Base-by-base conservation (phyloP, 2,113 vertebrate genomes). In the Glaucomys volans region DNA sequence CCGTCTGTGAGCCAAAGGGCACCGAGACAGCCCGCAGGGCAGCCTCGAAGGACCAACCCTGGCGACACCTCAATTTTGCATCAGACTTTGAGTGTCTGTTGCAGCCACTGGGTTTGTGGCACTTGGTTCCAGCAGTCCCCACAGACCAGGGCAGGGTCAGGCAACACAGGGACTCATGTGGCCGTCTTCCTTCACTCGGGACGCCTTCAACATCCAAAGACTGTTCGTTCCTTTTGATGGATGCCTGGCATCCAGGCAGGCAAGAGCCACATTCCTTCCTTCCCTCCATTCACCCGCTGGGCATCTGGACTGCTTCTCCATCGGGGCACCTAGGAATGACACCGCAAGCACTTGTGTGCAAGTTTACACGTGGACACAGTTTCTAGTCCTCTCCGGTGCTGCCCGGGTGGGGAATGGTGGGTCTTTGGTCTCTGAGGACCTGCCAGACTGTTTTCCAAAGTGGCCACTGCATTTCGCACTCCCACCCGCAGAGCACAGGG, bases 341-440 rank as follows among this genome's bases (percentile, higher is more conserved):
- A 18, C 4, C 0, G 0, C 8, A 8, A 37, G 10, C 12, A 0
- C 1, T 40, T 5, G 3, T 0, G 28, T 1, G 2, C 3, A 5
- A 42, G 67, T 4, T 26, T 66, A 16, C n/a, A 10, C 0, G 24
- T 20, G 10, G n/a, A 22, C 12, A 4, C 8, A 5, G 1, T 8
- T 8, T 72, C 54, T 6, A 32, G 40, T 28, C 71, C 72, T 86
- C 22, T 52, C 1, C 1, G 4, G 7, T 28, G 2, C 7, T 2
- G 0, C 4, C 13, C n/a, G 20, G 40, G 7, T 26, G 32, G 11
- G 8, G n/a, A n/a, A n/a, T n/a, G n/a, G n/a, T n/a, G n/a, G n/a
- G n/a, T n/a, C n/a, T 5, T 20, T 44, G 42, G n/a, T 42, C 35
- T 24, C 26, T 1, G 40, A 54, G 80, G 40, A 54, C 12, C 9